A percentile compares a stretch with the other conserved stretches of the same genome.
phyloP scores from a whole-genome alignment of 2,888 invertebrate species.

The Drosophila setosimentum region DNA sequence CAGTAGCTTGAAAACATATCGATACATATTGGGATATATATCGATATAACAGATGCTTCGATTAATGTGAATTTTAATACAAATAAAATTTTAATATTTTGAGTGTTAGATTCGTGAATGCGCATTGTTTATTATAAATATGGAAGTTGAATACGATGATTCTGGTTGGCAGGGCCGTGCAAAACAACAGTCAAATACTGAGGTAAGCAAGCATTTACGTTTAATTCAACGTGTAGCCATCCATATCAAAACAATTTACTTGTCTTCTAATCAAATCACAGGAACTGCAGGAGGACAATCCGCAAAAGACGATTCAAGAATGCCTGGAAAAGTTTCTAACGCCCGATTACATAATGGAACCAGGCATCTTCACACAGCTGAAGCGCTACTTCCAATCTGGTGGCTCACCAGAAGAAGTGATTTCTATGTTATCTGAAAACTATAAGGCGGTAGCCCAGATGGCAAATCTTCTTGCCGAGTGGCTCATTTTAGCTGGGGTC shows the following conservation, averaged over 20 bases:
- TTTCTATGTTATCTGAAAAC: slow-evolving; percentile 96
- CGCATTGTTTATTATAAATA: slow-evolving; percentile 36
- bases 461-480: slow-evolving; percentile 98
- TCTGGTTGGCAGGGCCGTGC: slow-evolving; percentile 83
- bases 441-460: slow-evolving; percentile 98
- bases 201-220: slow-evolving; percentile 24
- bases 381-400: slow-evolving; percentile 94
- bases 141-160: slow-evolving; percentile 85
- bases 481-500: slow-evolving; percentile 96
- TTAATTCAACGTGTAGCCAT: slow-evolving; percentile 32
- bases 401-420: slow-evolving; percentile 98
- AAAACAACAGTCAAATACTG: slow-evolving; percentile 57
- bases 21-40: neutral
- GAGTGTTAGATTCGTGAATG: slow-evolving; percentile 10
- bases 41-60: neutral
- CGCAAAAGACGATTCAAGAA: slow-evolving; percentile 94
- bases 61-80: neutral
- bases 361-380: slow-evolving; percentile 96
- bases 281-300: slow-evolving; percentile 89
- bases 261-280: slow-evolving; percentile 27
- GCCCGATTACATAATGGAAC: slow-evolving; percentile 99
- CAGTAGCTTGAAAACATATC: neutral
- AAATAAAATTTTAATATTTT: slow-evolving; percentile 22
- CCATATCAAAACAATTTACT: slow-evolving; percentile 23
- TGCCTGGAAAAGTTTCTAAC: slow-evolving; percentile 96